Evolutionary conservation across 2,113 vertebrate genomes (phyloP).

Genomic region (Tetrax tetrax): DNA sequence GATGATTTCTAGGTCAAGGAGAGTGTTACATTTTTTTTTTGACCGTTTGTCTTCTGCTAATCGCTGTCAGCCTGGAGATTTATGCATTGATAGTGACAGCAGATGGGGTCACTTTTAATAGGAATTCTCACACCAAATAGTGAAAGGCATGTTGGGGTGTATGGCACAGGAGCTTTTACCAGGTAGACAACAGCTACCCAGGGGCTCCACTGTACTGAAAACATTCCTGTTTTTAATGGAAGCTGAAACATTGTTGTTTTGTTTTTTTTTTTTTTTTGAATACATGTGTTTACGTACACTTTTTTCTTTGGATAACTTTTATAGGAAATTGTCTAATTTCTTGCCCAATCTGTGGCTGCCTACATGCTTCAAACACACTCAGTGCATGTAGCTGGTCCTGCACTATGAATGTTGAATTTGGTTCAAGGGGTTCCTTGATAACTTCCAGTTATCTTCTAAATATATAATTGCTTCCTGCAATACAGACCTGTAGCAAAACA

Average conservation of each 20-base stretch:
- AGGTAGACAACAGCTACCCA: neutral
- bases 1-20: constrained; percentile 72
- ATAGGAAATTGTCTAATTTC: neutral
- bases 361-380: fast-evolving
- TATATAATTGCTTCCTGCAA: neutral
- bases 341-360: neutral
- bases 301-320: neutral
- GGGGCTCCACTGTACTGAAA: neutral
- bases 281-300: neutral
- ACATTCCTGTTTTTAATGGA: neutral
- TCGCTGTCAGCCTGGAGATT: constrained; percentile 51
- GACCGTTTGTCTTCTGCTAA: constrained; percentile 60
- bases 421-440: neutral
- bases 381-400: neutral
- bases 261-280: neutral
- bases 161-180: fast-evolving
- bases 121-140: neutral
- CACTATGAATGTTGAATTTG: neutral
- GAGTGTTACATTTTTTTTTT: constrained; percentile 38
- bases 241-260: neutral
- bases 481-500: neutral
- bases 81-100: constrained; percentile 49
- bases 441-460: neutral
- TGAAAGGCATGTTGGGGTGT: neutral
- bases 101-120: constrained; percentile 57